Evolutionary conservation across 2,888 invertebrate genomes (phyloP), one percentile per base, ranked within the genome.

Genomic region (Tetragonula carbonaria): DNA sequence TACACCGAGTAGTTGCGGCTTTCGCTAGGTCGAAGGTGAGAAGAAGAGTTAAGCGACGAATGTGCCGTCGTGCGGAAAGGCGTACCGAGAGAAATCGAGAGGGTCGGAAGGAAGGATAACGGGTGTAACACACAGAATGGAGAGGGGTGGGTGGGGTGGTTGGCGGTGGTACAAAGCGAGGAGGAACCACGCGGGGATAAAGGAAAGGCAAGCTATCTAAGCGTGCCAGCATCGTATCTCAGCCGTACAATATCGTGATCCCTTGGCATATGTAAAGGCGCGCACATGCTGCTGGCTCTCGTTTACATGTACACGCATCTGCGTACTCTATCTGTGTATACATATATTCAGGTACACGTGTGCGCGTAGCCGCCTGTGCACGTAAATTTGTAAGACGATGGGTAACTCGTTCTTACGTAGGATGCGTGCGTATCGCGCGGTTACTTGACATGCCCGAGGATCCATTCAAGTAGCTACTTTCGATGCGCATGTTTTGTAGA

Each of bases 161-260:
- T 70, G 14, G 21, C 8, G n/a, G 21, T 18, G 33, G 28, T 21
- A 33, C 70, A 66, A 74, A 73, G 53, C 38, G 21, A 38, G 45
- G 73, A 13, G 45, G 62, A 23, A 57, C 18, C 55, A 55, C 33
- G 78, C 65, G 45, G 14, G 79, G 80, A 87, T 72, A 87, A 86
- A 82, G 79, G 80, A 80, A 84, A 83, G 45, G 72, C 33, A 66
- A 80, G 82, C 75, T 80, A 78, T 82, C 77, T 86, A 84, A 78
- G 78, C 86, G 82, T 85, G 80, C 81, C 77, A 68, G 79, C 83
- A 78, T 90, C 87, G 87, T 90, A 91, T 90, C 86, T 91, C 90
- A 79, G 78, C 89, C 80, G 80, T 87, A 88, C 90, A 87, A 89
- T 91, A 88, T 90, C 87, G 90, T 91, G 92, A 92, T 92, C 92